phyloP scores from a whole-genome alignment of 2,113 vertebrate species.

The Campylomormyrus numenius region DNA sequence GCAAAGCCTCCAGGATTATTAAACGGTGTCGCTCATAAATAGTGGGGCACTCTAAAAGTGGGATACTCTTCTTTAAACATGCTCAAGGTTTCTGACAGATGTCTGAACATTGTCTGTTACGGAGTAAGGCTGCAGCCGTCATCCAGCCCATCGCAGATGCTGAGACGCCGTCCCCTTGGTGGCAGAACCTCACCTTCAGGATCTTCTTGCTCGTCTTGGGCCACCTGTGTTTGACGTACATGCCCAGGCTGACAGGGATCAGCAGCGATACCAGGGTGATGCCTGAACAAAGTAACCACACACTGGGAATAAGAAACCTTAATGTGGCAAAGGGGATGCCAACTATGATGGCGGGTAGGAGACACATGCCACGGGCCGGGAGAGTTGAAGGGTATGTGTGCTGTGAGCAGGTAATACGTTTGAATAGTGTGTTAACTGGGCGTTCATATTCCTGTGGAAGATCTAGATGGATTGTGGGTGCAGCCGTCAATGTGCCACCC shows the following conservation, averaged over 20 bases:
- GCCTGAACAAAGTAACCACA: conserved; percentile 53
- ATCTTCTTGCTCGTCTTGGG: conserved; percentile 73
- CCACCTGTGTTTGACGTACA: conserved; percentile 75
- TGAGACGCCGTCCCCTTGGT: too few species aligned
- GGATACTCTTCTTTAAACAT: not conserved
- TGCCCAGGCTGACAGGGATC: conserved; percentile 71
- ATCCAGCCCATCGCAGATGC: not conserved
- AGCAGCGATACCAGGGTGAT: conserved; percentile 77
- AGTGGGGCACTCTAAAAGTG: not conserved
- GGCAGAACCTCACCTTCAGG: conserved; percentile 72
- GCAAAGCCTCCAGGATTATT: not conserved
- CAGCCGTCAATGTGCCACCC: too few species aligned
- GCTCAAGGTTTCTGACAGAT: not conserved
- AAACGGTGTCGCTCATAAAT: not conserved
- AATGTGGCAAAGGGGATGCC: not conserved
- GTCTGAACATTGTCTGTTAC: not conserved
- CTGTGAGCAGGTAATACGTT: not conserved
- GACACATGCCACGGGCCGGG: not conserved
- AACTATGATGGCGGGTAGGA: not conserved
- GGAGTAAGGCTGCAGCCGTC: not conserved
- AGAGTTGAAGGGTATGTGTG: not conserved
- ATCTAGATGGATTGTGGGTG: not conserved
- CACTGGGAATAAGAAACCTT: not conserved
- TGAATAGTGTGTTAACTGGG: not conserved
- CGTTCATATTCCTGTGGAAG: not conserved